phyloP scores from a whole-genome alignment of 2,113 vertebrate genomes.

The Hystrix brachyura region DNA sequence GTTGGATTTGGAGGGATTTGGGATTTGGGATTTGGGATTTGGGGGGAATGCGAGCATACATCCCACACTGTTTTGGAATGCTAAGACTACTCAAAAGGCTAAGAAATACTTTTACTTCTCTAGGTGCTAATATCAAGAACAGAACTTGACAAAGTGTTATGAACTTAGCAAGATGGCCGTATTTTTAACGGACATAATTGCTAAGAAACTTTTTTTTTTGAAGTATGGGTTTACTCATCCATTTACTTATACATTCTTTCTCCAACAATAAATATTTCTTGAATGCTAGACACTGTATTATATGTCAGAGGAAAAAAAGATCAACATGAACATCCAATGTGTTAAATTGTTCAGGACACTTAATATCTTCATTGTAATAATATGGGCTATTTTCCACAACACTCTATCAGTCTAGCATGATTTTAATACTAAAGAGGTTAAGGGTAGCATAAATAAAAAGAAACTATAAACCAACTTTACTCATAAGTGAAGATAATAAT shows the following conservation, averaged over 20 bases:
- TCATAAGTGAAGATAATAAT: not conserved
- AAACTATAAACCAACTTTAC: not conserved
- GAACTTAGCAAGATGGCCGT: not conserved
- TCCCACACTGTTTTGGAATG: not conserved
- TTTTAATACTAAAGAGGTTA: not conserved
- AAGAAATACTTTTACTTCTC: not conserved
- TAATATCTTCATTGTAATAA: not conserved
- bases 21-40: not conserved
- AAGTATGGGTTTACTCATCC: not conserved
- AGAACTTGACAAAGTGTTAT: not conserved
- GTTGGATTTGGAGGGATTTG: not conserved
- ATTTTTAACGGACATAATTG: not conserved
- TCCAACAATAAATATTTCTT: not conserved
- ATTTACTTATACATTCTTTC: not conserved
- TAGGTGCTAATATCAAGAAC: not conserved
- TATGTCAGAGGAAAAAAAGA: not conserved
- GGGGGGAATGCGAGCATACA: not conserved
- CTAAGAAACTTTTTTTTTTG: constrained; percentile 4
- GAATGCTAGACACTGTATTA: not conserved
- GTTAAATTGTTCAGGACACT: not conserved
- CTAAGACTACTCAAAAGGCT: not conserved
- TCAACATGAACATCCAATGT: not conserved
- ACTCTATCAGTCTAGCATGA: not conserved
- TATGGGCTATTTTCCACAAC: not conserved
- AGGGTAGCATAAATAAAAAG: not conserved